These are phyloP conservation scores for Rhinella marina DNA, from an alignment of 2,797 vertebrate genomes.

Conservation along the genomic window DNA sequence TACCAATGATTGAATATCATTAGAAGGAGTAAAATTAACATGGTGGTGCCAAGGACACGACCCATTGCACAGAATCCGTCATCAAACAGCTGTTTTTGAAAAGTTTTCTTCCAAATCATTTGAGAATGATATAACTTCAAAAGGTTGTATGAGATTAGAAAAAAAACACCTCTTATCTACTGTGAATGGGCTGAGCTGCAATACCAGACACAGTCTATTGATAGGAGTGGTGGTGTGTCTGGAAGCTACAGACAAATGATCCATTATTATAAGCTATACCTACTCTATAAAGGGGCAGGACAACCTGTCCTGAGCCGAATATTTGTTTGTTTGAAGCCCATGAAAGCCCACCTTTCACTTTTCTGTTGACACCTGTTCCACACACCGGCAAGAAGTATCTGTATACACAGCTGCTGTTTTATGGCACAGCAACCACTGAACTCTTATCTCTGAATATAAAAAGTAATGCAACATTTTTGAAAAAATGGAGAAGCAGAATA, in stretches of 20 bases:
- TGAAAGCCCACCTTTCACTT: background rate
- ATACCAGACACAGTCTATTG: too few relatives aligned
- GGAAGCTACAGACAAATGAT: background rate
- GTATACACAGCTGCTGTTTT: constrained; percentile 7
- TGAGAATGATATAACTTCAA: too few relatives aligned
- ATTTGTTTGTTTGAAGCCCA: background rate
- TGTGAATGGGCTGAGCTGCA: too few relatives aligned
- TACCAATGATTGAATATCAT: background rate
- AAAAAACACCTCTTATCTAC: too few relatives aligned
- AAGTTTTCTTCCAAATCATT: background rate
- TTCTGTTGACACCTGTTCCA: constrained; percentile 3
- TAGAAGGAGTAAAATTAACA: background rate
- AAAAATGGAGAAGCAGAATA: background rate
- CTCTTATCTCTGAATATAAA: background rate
- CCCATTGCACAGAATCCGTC: background rate
- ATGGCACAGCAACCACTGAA: background rate
- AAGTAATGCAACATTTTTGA: background rate
- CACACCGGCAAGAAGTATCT: background rate
- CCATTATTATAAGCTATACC: background rate
- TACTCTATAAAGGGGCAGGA: background rate
- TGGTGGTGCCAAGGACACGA: background rate
- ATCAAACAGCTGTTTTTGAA: background rate
- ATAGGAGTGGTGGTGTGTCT: too few relatives aligned
- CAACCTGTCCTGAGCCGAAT: background rate
- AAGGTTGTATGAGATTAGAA: too few relatives aligned